phyloP scores from a whole-genome alignment of 2,888 invertebrate species.

The Macaria notata region DNA sequence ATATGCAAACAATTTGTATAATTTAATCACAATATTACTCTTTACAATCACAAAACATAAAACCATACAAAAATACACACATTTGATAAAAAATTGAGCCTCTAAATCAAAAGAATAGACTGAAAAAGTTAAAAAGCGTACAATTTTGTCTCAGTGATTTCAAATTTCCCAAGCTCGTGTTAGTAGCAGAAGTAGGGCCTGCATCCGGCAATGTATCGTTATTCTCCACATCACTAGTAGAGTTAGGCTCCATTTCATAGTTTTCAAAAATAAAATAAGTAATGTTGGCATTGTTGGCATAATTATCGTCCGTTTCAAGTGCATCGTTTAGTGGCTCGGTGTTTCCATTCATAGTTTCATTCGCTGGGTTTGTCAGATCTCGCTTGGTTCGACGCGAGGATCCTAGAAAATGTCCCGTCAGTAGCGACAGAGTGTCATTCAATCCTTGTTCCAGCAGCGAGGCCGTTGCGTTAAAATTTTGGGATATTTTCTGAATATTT shows the following conservation, averaged over 20 bases:
- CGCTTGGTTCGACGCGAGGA: not conserved
- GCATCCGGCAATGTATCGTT: not conserved
- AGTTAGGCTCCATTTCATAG: not conserved
- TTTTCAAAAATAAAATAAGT: not conserved
- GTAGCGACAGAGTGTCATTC: not conserved
- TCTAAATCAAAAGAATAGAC: not conserved
- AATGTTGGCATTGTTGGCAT: too few species aligned
- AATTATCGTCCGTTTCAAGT: too few species aligned
- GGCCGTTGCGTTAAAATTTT: not conserved
- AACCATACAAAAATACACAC: not conserved
- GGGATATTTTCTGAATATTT: not conserved
- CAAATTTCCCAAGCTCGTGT: not conserved
- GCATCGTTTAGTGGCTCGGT: too few species aligned
- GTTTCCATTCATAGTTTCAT: too few species aligned
- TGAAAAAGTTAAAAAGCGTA: constrained; percentile 13
- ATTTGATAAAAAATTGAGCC: too few species aligned
- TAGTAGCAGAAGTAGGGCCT: not conserved
- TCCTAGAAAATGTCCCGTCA: not conserved
- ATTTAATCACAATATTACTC: constrained; percentile 26
- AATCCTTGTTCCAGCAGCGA: not conserved
- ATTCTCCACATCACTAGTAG: not conserved
- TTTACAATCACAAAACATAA: constrained; percentile 16
- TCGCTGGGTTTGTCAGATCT: not conserved
- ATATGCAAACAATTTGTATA: constrained; percentile 17
- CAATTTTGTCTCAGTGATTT: constrained; percentile 11